These are phyloP conservation scores for Pharmacophagus antenor DNA, from an alignment of 2,888 invertebrate genomes.

Conservation along the genomic window DNA sequence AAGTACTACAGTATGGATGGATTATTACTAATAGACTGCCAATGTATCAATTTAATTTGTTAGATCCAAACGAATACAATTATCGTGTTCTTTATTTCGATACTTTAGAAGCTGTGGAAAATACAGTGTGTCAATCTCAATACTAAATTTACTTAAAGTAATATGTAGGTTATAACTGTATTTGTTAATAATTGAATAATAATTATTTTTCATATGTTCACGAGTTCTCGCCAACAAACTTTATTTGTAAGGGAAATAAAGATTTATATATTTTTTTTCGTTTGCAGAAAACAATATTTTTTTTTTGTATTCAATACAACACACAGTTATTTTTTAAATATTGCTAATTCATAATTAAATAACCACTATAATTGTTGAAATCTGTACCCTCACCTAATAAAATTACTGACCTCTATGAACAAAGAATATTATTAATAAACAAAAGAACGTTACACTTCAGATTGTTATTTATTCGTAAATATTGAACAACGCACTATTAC, in stretches of 20 bases:
- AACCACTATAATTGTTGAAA: background rate
- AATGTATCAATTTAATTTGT: slow-evolving; percentile 85
- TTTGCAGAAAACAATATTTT: too few species aligned
- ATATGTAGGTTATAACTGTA: too few species aligned
- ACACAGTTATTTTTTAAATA: too few species aligned
- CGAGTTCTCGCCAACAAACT: too few species aligned
- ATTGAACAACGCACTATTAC: background rate
- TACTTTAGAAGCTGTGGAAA: slow-evolving; percentile 80
- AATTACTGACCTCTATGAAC: background rate
- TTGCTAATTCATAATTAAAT: too few species aligned
- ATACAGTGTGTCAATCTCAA: slow-evolving; percentile 84
- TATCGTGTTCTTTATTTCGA: slow-evolving; percentile 87
- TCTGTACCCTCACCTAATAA: background rate
- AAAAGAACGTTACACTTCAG: background rate
- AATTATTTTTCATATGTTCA: too few species aligned
- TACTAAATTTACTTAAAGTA: slow-evolving; percentile 8
- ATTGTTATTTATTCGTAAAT: background rate
- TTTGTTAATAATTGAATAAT: too few species aligned
- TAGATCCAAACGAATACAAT: slow-evolving; percentile 85
- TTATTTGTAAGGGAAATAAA: too few species aligned
- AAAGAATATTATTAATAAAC: background rate
- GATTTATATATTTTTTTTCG: too few species aligned
- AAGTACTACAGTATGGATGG: slow-evolving; percentile 86
- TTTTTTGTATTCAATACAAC: too few species aligned
- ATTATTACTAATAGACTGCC: slow-evolving; percentile 88